Evolutionary conservation across 2,113 vertebrate genomes (phyloP), one percentile per base, ranked within the genome.

Genomic region (Tyrannus savana): DNA sequence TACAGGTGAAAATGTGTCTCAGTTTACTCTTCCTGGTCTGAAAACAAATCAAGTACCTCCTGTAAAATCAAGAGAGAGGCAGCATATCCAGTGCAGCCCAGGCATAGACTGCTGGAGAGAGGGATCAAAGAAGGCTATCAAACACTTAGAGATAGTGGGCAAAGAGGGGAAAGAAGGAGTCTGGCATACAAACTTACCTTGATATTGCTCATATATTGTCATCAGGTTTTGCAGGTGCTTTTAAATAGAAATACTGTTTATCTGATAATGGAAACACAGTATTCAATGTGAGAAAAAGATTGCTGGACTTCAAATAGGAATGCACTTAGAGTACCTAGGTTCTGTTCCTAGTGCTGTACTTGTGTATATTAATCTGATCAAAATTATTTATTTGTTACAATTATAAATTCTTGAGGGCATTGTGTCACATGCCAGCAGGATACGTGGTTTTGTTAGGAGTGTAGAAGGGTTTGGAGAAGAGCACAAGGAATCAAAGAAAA

Each of bases 381-480:
- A 89, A 85, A 60, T 12, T 4, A 5, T 64, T 60, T 18, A 14
- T 86, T 60, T 35, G 6, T 79, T 66, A 31, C 1, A 1, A 25
- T 23, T 53, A 7, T 27, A 49, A 89, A 56, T 44, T 78, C 58
- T 73, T 72, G 31, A 58, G 42, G n/a, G 44, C 19, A 79, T 85
- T 64, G 24, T 52, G 37, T 22, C 25, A 35, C 3, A 5, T 30
- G 8, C 21, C 44, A 73, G 18, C 11, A n/a, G 8, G 6, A 6
- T 14, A 9, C 0, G 0, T 66, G 31, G 7, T 41, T 69, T 74
- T 73, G 12, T 16, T 46, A 31, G 14, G 8, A 3, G 2, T 25
- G 5, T 19, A 28, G 39, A 66, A 46, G 5, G 25, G 16, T 52
- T 76, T 50, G 39, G 28, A 60, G 39, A 12, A 56, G 41, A 87